phyloP scores from a whole-genome alignment of 2,797 vertebrate genomes.

The Phylloscopus collybita region DNA sequence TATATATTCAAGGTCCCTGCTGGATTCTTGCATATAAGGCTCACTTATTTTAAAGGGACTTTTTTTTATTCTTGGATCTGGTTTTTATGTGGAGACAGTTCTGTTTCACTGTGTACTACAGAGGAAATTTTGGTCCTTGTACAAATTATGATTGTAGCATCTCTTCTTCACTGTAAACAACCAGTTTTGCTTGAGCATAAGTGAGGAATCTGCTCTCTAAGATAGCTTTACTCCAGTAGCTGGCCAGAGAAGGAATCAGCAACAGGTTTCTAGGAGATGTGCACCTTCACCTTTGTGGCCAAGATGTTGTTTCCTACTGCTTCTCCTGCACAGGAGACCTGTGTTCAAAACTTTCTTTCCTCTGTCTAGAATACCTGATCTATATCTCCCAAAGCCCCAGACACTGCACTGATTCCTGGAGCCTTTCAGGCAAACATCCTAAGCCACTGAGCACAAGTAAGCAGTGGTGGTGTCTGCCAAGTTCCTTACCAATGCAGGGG shows the following conservation, averaged over 20 bases:
- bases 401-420: background rate
- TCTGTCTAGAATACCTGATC: background rate
- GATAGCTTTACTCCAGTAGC: background rate
- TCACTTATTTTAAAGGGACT: background rate
- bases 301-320: background rate
- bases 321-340: background rate
- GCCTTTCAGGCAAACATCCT: fast-evolving
- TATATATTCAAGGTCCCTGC: background rate
- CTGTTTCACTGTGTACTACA: background rate
- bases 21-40: background rate
- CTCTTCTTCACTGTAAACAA: background rate
- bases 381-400: background rate
- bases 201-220: background rate
- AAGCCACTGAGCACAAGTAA: background rate
- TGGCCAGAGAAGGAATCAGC: background rate
- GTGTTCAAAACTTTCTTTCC: background rate
- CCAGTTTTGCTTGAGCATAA: background rate
- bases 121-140: background rate
- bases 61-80: background rate
- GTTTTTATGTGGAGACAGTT: background rate
- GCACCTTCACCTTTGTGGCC: background rate
- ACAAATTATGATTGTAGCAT: background rate
- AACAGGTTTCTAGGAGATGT: background rate
- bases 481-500: background rate
- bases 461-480: background rate